These are phyloP conservation scores for Falco concolor DNA, from an alignment of 2,797 vertebrate species.

Conservation along the genomic window DNA sequence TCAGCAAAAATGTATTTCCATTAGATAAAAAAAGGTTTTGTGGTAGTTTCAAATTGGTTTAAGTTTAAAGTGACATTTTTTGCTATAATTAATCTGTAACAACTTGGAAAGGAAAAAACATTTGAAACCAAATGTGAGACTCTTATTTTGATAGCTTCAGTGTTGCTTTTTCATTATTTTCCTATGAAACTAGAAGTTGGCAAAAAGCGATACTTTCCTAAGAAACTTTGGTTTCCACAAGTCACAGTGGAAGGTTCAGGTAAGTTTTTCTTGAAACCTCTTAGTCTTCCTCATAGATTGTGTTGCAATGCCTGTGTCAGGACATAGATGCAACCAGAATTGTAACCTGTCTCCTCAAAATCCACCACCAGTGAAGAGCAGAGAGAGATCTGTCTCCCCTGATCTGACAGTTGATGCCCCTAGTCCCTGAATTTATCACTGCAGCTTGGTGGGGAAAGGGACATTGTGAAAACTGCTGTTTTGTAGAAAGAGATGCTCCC, in stretches of 20 bases:
- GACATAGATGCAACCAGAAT: neutral
- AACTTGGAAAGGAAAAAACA: neutral
- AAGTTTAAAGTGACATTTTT: neutral
- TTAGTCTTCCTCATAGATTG: neutral
- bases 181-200: neutral
- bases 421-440: neutral
- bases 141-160: neutral
- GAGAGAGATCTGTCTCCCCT: neutral
- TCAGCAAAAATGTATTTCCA: neutral
- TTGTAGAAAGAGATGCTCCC: neutral
- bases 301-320: neutral
- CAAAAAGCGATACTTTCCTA: neutral
- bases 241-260: neutral
- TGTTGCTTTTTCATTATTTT: neutral
- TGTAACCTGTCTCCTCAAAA: neutral
- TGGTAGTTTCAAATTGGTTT: neutral
- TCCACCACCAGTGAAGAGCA: neutral
- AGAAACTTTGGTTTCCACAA: neutral
- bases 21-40: neutral
- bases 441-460: neutral
- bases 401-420: no score
- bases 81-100: neutral
- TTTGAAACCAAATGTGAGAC: neutral
- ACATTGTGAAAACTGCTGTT: neutral
- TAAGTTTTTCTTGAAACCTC: neutral